These are phyloP conservation scores for Eurois occulta DNA, from an alignment of 2,888 invertebrate genomes.

Conservation along the genomic window DNA sequence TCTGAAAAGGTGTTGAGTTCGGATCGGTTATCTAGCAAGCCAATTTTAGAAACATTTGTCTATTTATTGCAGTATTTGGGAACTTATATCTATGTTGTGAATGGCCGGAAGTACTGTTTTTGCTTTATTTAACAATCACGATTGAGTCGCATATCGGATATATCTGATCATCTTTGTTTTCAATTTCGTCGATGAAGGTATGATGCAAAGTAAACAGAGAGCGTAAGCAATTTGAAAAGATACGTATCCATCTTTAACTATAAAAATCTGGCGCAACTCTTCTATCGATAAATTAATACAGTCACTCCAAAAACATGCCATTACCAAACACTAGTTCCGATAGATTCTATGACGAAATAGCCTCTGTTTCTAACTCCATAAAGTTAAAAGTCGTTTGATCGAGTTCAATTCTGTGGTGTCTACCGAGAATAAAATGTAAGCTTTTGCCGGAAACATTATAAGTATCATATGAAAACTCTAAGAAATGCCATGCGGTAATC, in stretches of 20 bases:
- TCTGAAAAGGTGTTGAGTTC: constrained; percentile 4
- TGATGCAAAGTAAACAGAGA: constrained; percentile 24
- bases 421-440: constrained; percentile 54
- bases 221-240: neutral
- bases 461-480: constrained; percentile 59
- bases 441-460: constrained; percentile 61
- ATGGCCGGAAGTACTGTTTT: neutral
- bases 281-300: constrained; percentile 35
- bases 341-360: neutral
- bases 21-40: neutral
- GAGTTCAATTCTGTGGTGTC: constrained; percentile 24
- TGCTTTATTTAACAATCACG: neutral
- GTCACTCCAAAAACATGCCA: constrained; percentile 38
- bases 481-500: constrained; percentile 62
- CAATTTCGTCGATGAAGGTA: neutral
- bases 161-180: constrained; percentile 16
- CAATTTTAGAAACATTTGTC: neutral
- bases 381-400: constrained; percentile 35
- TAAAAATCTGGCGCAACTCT: constrained; percentile 5
- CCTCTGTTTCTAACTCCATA: constrained; percentile 27
- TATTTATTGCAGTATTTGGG: neutral
- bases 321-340: constrained; percentile 17
- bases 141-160: neutral
- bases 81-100: neutral
- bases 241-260: neutral